Conservation (phyloP, 2,888 invertebrate genomes). For the Halictus quadricinctus region DNA sequence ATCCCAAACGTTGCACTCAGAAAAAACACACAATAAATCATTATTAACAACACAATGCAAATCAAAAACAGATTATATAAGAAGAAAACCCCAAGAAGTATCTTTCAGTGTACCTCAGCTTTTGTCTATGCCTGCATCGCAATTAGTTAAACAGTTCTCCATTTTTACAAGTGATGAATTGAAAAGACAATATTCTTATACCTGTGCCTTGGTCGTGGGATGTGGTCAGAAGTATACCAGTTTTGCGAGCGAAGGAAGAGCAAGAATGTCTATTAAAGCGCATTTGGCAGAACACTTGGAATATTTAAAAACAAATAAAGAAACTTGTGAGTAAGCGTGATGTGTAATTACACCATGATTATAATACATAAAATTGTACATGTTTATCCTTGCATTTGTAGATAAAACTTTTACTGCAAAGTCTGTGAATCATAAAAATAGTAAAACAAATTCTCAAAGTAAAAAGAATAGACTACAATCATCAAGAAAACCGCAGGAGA, state of each 20-base stretch:
- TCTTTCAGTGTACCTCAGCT: conserved; percentile 74
- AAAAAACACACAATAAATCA: conserved; percentile 71
- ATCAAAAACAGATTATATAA: conserved; percentile 60
- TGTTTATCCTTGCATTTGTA: conserved; percentile 55
- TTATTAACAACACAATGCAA: conserved; percentile 61
- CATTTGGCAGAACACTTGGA: conserved; percentile 83
- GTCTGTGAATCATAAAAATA: conserved; percentile 70
- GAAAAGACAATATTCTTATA: conserved; percentile 83
- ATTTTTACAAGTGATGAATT: conserved; percentile 83
- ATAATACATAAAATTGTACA: conserved; percentile 4
- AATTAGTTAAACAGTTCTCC: conserved; percentile 83
- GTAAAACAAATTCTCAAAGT: conserved; percentile 70
- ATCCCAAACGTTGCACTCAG: conserved; percentile 83
- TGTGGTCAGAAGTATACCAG: conserved; percentile 83
- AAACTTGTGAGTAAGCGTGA: conserved; percentile 72
- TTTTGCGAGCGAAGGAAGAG: conserved; percentile 84
- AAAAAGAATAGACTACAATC: conserved; percentile 74
- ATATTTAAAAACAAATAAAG: conserved; percentile 75
- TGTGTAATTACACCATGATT: conserved; percentile 14
- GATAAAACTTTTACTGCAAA: conserved; percentile 74
- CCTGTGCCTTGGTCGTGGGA: conserved; percentile 83
- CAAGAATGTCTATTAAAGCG: conserved; percentile 83
- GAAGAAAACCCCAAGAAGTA: conserved; percentile 70
- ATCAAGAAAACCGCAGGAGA: conserved; percentile 76
- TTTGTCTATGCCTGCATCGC: conserved; percentile 82